phyloP scores from a whole-genome alignment of 2,888 invertebrate genomes.

The Eretmocerus hayati region DNA sequence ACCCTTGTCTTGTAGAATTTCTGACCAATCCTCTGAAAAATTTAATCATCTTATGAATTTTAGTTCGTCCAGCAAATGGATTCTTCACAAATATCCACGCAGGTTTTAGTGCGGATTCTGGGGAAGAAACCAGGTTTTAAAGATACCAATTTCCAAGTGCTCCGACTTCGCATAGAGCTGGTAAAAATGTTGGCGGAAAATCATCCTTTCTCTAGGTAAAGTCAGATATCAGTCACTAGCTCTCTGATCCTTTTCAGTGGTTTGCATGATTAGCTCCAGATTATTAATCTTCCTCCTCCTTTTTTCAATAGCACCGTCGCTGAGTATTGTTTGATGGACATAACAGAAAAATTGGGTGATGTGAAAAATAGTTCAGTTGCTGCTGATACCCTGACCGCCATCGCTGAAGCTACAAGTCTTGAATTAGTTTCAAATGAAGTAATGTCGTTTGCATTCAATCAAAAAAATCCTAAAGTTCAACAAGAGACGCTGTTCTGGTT shows the following conservation, averaged over 20 bases:
- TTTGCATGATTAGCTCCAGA: too few relatives aligned
- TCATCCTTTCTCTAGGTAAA: slow-evolving; percentile 62
- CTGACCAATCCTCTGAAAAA: not conserved
- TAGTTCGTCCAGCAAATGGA: slow-evolving; percentile 57
- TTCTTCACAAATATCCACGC: slow-evolving; percentile 60
- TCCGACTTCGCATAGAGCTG: slow-evolving; percentile 74
- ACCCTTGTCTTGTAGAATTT: not conserved
- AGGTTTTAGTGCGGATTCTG: slow-evolving; percentile 66
- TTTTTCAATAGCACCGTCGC: slow-evolving; percentile 61
- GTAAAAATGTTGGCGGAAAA: slow-evolving; percentile 73
- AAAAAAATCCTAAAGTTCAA: slow-evolving; percentile 88
- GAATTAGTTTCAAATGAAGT: slow-evolving; percentile 68
- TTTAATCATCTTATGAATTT: slow-evolving; percentile 10
- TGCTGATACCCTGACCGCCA: slow-evolving; percentile 63
- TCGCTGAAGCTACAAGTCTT: slow-evolving; percentile 72
- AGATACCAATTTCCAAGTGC: slow-evolving; percentile 87
- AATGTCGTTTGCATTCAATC: slow-evolving; percentile 67
- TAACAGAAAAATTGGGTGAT: slow-evolving; percentile 81
- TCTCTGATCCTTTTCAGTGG: too few relatives aligned
- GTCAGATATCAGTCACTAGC: too few relatives aligned
- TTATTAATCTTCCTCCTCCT: too few relatives aligned
- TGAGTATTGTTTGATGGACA: slow-evolving; percentile 68
- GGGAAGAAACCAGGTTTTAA: slow-evolving; percentile 78
- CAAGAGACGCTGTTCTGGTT: slow-evolving; percentile 80
- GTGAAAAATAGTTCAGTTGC: slow-evolving; percentile 66